Percentiles rank a stretch among this genome's conserved stretches.
These are phyloP conservation scores for Trachythela sp. DNA, from an alignment of 64 coral and sea anemone species.

Conservation along the genomic window DNA sequence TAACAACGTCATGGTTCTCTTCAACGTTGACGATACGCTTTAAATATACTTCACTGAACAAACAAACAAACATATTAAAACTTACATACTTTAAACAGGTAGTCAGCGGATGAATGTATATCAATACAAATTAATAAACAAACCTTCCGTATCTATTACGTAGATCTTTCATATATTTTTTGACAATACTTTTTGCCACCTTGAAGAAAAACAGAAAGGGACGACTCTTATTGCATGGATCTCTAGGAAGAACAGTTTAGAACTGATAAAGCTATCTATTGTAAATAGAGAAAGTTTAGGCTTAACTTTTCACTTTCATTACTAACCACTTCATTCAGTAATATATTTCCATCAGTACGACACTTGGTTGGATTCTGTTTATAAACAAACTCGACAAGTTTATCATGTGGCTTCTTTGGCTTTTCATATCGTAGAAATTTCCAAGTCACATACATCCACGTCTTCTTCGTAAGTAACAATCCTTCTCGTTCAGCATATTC, in stretches of 20 bases:
- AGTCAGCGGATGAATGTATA: neutral
- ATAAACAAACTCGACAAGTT: neutral
- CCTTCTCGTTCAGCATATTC: neutral
- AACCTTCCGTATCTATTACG: constrained; percentile 49
- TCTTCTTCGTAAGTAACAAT: neutral
- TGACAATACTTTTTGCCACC: constrained; percentile 68
- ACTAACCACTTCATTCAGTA: constrained; percentile 57
- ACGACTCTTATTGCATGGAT: neutral
- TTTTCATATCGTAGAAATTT: neutral
- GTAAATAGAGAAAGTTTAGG: too few species aligned
- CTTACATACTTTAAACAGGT: too few species aligned
- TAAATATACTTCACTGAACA: constrained; percentile 59
- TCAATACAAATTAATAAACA: neutral
- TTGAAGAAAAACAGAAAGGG: neutral
- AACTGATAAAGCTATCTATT: too few species aligned
- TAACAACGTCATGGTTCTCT: constrained; percentile 94
- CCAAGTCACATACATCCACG: constrained; percentile 5
- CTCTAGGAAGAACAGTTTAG: too few species aligned
- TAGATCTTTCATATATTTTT: constrained; percentile 63
- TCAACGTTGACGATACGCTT: constrained; percentile 73
- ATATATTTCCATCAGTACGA: constrained; percentile 71
- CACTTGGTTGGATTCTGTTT: constrained; percentile 78
- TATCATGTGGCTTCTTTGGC: neutral
- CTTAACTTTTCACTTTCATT: too few species aligned
- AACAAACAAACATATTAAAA: neutral